Conservation (phyloP, 1,140 invertebrate genomes). For the Drosophila kepulauana region DNA sequence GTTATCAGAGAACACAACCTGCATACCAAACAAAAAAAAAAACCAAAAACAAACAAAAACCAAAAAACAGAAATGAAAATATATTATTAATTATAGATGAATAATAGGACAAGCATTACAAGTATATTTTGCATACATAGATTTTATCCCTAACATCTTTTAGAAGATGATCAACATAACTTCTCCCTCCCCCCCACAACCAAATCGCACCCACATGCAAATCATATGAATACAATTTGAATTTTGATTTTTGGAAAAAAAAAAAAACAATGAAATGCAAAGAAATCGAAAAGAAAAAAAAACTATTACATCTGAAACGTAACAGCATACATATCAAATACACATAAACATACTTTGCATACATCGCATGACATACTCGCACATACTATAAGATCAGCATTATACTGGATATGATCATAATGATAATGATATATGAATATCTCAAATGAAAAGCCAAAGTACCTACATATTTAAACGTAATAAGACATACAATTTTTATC, state of each 20-base stretch:
- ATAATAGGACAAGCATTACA: slow-evolving; percentile 59
- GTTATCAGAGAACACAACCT: slow-evolving; percentile 44
- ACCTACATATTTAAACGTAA: slow-evolving; percentile 62
- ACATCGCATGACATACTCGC: slow-evolving; percentile 42
- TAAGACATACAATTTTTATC: slow-evolving; percentile 69
- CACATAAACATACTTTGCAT: slow-evolving; percentile 51
- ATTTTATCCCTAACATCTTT: slow-evolving; percentile 47
- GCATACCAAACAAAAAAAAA: slow-evolving; percentile 14
- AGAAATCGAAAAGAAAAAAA: neutral
- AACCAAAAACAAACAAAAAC: no score
- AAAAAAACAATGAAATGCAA: neutral
- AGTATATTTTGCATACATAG: slow-evolving; percentile 72
- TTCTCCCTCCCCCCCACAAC: neutral
- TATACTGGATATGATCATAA: slow-evolving; percentile 29
- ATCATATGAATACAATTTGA: slow-evolving; percentile 17
- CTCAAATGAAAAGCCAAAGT: slow-evolving; percentile 77
- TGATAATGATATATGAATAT: slow-evolving; percentile 40
- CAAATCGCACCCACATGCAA: slow-evolving; percentile 9
- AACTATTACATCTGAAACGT: slow-evolving; percentile 65
- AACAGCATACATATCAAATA: slow-evolving; percentile 81
- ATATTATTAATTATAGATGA: slow-evolving; percentile 53
- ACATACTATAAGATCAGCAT: slow-evolving; percentile 34
- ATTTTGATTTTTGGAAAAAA: slow-evolving; percentile 23
- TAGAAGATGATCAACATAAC: slow-evolving; percentile 25
- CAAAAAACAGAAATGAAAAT: neutral